Percentiles rank a stretch among this genome's conserved stretches.
These are phyloP conservation scores for Neomicropteryx cornuta DNA, from an alignment of 1,140 invertebrate genomes.

Conservation along the genomic window DNA sequence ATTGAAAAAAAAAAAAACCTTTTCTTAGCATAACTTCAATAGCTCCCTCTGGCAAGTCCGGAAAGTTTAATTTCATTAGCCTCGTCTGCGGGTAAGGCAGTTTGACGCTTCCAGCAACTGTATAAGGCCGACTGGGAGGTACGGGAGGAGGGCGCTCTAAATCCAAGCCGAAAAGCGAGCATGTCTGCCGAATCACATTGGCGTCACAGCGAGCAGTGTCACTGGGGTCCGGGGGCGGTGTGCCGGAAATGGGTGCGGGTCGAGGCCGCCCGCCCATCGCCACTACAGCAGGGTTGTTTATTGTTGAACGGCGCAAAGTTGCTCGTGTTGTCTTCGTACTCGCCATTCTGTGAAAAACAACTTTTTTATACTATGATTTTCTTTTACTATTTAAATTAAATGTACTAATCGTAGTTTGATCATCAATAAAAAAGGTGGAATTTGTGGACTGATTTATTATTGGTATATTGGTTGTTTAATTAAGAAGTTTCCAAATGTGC, in stretches of 20 bases:
- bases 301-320: constrained; percentile 20
- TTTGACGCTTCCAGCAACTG: constrained; percentile 85
- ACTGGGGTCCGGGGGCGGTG: constrained; percentile 53
- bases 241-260: constrained; percentile 82
- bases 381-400: no score
- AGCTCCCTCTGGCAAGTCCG: no score
- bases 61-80: constrained; percentile 82
- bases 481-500: no score
- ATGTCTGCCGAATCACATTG: constrained; percentile 81
- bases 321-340: constrained; percentile 22
- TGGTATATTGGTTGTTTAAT: no score
- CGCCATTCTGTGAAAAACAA: no score
- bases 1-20: no score
- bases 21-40: no score
- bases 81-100: constrained; percentile 85
- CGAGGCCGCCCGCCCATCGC: constrained; percentile 51
- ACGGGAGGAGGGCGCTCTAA: constrained; percentile 82
- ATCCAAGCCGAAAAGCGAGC: constrained; percentile 79
- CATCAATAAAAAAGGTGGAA: no score
- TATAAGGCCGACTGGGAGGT: constrained; percentile 80
- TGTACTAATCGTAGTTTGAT: no score
- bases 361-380: no score
- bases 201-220: constrained; percentile 69
- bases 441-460: no score
- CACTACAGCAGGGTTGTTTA: constrained; percentile 22